Base-by-base conservation (phyloP, 2,888 invertebrate species). In the Habroteleia sp. region DNA sequence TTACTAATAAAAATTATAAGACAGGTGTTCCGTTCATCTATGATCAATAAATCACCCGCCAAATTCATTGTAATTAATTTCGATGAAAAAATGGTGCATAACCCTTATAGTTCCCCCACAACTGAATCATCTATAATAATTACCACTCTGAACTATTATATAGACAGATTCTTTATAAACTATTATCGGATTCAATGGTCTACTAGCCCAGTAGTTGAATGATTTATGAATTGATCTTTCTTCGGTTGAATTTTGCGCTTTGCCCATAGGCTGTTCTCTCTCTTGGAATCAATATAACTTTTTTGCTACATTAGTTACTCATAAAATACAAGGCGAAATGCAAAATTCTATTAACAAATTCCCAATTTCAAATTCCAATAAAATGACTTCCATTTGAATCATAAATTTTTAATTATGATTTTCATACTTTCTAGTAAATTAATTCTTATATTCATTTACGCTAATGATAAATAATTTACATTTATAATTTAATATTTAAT, bases 201-300 rank as follows among this genome's bases (percentile, higher is more conserved):
- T 27, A 54, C 56, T 48, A 56, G 46, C 41, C 31, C 48, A 16
- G 66, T 66, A 66, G 66, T 56, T 66, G 8, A 35, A 31, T 68
- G 68, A 68, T 58, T 68, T 68, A 68, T 68, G 68, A 68, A 68
- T 58, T 58, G 58, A 58, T 58, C 58, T 58, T 68, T 68, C 68
- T 50, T 8, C 66, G 50, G 58, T 33, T 58, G 3, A 41, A 56
- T 16, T 54, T 39, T 58, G 48, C 54, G 41, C 37, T 58, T 4
- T 11, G 39, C 65, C 44, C 16, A 20, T 39, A 20, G 33, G 48
- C 39, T 14, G 16, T 48, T 39, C 33, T n/a, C n/a, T n/a, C n/a
- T n/a, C n/a, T n/a, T n/a, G 23, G 2, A 48, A 37, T 46, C 39
- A 14, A 66, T 66, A n/a, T n/a, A n/a, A 16, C 42, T 66, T 56